Percentiles rank a stretch among this genome's conserved stretches.
Conservation (phyloP, 2,113 vertebrate genomes). For the Grammomys dolichurus region DNA sequence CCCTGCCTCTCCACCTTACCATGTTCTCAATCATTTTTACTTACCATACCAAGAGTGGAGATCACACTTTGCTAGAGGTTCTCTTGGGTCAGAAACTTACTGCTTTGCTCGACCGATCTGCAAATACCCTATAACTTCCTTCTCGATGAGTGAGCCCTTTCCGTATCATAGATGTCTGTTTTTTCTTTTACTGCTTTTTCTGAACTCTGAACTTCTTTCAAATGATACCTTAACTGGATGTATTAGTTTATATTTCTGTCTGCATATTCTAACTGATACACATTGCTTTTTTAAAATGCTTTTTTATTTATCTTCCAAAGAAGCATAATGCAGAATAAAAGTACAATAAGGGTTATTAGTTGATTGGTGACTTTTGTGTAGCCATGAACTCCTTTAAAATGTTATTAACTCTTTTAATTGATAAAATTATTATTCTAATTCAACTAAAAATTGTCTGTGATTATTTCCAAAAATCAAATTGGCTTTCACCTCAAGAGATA, state of each 20-base stretch:
- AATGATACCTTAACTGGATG: neutral
- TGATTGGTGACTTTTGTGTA: neutral
- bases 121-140: neutral
- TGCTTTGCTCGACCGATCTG: neutral
- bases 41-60: neutral
- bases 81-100: neutral
- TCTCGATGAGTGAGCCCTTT: neutral
- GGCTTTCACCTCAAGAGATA: neutral
- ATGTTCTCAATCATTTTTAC: neutral
- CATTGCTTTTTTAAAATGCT: neutral
- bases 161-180: too few relatives aligned
- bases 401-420: neutral
- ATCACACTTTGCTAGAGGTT: neutral
- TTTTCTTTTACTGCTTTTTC: neutral
- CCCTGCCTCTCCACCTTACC: neutral
- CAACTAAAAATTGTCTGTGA: conserved; percentile 35
- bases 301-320: neutral
- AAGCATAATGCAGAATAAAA: neutral
- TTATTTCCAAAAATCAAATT: neutral
- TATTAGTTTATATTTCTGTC: neutral
- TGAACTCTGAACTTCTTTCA: neutral
- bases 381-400: neutral
- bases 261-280: neutral
- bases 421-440: conserved; percentile 23
- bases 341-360: neutral